Conservation (phyloP, 2,113 vertebrate genomes). For the Ailurus styani region DNA sequence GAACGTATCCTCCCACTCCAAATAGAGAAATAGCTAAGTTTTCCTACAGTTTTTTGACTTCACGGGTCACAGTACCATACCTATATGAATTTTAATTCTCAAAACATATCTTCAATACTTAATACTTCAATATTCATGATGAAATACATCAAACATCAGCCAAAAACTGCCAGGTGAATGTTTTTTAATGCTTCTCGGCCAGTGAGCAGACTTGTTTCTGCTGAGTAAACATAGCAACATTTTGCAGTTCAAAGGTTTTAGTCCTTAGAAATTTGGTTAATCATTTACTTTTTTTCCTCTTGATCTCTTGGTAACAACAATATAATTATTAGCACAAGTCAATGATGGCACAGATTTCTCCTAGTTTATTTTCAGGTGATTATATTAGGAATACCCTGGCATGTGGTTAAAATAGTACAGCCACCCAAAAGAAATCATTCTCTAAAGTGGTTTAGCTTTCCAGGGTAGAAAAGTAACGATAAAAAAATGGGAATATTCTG, state of each 20-base stretch:
- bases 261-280: slow-evolving; percentile 10
- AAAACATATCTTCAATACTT: not conserved
- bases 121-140: slow-evolving; percentile 6
- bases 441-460: not conserved
- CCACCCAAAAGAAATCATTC: not conserved
- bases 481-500: not conserved
- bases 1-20: not conserved
- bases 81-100: not conserved
- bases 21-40: not conserved
- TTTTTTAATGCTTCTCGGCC: not conserved
- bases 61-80: not conserved
- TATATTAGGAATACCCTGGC: not conserved
- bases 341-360: not conserved
- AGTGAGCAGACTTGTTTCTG: not conserved
- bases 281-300: slow-evolving; percentile 26
- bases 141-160: not conserved
- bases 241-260: slow-evolving; percentile 31
- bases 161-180: not conserved
- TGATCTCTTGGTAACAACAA: slow-evolving; percentile 15
- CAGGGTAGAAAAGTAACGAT: not conserved
- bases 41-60: not conserved
- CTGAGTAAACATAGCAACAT: not conserved
- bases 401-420: not conserved
- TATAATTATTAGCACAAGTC: not conserved
- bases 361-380: slow-evolving; percentile 17